Percentiles rank a stretch among this genome's conserved stretches.
phyloP scores from a whole-genome alignment of 2,888 invertebrate genomes.

The Drosophila testacea region DNA sequence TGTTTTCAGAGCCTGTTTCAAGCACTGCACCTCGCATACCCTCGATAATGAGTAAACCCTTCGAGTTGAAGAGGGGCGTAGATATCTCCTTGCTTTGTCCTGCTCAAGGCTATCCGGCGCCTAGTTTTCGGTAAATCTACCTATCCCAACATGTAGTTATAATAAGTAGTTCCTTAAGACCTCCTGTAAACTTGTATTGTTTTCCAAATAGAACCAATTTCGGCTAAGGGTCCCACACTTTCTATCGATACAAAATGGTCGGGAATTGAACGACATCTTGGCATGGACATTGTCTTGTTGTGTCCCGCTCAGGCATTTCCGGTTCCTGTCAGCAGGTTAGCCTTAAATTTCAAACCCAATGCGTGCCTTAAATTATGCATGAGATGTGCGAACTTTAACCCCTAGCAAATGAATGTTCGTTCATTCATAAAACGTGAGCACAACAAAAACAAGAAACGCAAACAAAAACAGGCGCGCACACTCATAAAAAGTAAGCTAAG shows the following conservation, averaged over 20 bases:
- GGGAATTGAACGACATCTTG: conserved; percentile 87
- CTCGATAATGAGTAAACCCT: conserved; percentile 83
- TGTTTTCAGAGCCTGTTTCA: conserved; percentile 86
- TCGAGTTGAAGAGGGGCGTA: conserved; percentile 65
- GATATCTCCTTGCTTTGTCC: conserved; percentile 87
- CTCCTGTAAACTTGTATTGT: background rate
- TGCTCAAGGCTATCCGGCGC: conserved; percentile 91
- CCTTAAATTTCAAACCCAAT: conserved; percentile 1
- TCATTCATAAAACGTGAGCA: conserved; percentile 72
- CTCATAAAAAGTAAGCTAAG: conserved; percentile 72
- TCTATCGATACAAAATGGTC: conserved; percentile 86
- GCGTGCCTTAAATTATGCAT: conserved; percentile 64
- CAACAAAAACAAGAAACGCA: conserved; percentile 35
- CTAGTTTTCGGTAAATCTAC: conserved; percentile 73
- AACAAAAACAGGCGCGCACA: conserved; percentile 48
- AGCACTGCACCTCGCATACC: conserved; percentile 86
- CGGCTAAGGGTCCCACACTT: conserved; percentile 86
- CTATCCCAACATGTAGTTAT: conserved; percentile 18
- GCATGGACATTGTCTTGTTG: conserved; percentile 89
- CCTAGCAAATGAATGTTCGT: conserved; percentile 27
- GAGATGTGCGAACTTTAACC: conserved; percentile 64
- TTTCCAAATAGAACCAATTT: conserved; percentile 70
- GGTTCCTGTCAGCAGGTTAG: conserved; percentile 88
- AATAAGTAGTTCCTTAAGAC: background rate
- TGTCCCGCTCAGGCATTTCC: conserved; percentile 93